Percentiles rank a stretch among this genome's conserved stretches.
Conservation (phyloP, 2,888 invertebrate genomes). For the Hypolimnas misippus region DNA sequence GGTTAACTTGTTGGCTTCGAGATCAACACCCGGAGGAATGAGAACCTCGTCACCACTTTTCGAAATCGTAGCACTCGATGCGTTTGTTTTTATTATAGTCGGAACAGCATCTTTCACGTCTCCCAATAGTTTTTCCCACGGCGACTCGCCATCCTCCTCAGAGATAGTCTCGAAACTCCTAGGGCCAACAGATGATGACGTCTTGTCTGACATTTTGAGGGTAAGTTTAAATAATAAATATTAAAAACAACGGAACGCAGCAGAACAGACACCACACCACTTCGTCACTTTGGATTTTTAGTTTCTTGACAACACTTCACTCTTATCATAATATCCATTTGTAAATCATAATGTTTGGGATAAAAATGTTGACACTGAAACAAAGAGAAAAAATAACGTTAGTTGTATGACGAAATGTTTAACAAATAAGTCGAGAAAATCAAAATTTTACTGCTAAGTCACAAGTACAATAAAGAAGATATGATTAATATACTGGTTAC, state of each 20-base stretch:
- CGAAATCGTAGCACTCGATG: constrained; percentile 71
- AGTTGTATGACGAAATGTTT: neutral
- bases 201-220: constrained; percentile 78
- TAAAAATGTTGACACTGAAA: constrained; percentile 84
- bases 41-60: constrained; percentile 65
- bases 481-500: constrained; percentile 16
- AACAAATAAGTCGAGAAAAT: neutral
- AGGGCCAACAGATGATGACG: constrained; percentile 77
- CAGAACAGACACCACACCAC: constrained; percentile 79
- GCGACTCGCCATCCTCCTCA: constrained; percentile 76
- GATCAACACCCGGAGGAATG: constrained; percentile 58
- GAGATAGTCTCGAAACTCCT: constrained; percentile 82
- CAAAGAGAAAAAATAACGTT: constrained; percentile 58
- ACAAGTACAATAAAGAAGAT: constrained; percentile 20
- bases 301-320: constrained; percentile 84
- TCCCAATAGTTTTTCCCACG: constrained; percentile 79
- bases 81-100: constrained; percentile 76
- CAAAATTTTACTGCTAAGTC: neutral
- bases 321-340: constrained; percentile 85
- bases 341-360: constrained; percentile 84
- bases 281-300: constrained; percentile 84
- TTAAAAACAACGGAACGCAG: constrained; percentile 71
- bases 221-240: constrained; percentile 34
- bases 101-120: constrained; percentile 75
- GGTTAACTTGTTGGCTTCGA: constrained; percentile 72